Base-by-base conservation (phyloP, 2,888 invertebrate genomes). In the Tupiocoris notatus region DNA sequence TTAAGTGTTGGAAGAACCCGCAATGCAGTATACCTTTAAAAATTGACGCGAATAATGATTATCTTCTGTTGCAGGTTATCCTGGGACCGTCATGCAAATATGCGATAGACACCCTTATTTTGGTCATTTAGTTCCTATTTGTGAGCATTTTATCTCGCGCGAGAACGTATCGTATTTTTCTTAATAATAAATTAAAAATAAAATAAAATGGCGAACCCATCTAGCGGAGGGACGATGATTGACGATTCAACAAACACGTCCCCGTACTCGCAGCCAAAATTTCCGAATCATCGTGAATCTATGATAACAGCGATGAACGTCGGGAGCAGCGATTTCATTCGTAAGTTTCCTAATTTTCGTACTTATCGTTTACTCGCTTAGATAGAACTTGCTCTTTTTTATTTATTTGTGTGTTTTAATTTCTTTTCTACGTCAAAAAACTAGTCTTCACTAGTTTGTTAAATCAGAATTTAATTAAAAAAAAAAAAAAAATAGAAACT, bases 301-400 rank as follows among this genome's bases (percentile, higher is more conserved):
- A 63, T 61, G 62, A 61, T 73, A 12, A 24, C 62, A 1, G 62
- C 39, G 6, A 75, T 80, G 18, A 79, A 79, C 24, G 79, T 82
- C 39, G 89, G 89, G 80, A 89, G 89, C 80, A 88, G 88, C 81
- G 88, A 89, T 79, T 87, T 87, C 80, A 87, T 87, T 80, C 83
- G 87, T 87, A 83, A 86, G 86, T 85, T 79, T n/a, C n/a, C n/a
- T n/a, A n/a, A n/a, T n/a, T n/a, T n/a, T n/a, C n/a, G n/a, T n/a
- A n/a, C n/a, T n/a, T n/a, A n/a, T n/a, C n/a, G n/a, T n/a, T n/a
- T n/a, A n/a, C n/a, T n/a, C n/a, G n/a, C n/a, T n/a, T n/a, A n/a
- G n/a, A n/a, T n/a, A n/a, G n/a, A n/a, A n/a, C n/a, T n/a, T n/a
- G n/a, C n/a, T n/a, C n/a, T n/a, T n/a, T n/a, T n/a, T n/a, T n/a